Evolutionary conservation across 1,140 invertebrate genomes (phyloP), one percentile per base, ranked within the genome.

Genomic region (Polyergus mexicanus): DNA sequence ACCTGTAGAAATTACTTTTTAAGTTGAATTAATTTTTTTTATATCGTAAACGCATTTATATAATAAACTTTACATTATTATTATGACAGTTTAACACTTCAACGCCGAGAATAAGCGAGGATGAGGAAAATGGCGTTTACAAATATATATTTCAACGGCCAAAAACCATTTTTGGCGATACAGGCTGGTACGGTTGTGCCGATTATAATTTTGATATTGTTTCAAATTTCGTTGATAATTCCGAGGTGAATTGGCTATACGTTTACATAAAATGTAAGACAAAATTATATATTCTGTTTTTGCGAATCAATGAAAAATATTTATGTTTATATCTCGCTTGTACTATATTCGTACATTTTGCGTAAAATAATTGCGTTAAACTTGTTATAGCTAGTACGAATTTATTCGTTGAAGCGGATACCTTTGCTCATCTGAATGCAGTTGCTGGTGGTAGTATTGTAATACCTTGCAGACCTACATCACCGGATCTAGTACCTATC

Each of bases 401-500:
- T 89, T 93, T 96, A 71, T 95, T 97, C 86, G 96, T 95, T 7
- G 93, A 95, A 35, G 93, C 92, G 76, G 93, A 90, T 32, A 85
- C 8, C 56, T 91, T 92, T 28, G 86, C 95, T 19, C 90, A 86
- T 22, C 11, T 96, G 28, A 88, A 88, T 56, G 94, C 93, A 3
- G 91, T 91, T 51, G 93, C 94, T 72, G 95, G 95, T 83, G 92
- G 91, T 47, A 93, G 95, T 65, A 93, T 95, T 16, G 89, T 96
- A 19, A 95, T 97, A 88, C 97, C 97, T 86, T 98, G 97, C 95
- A 96, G 96, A 89, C 97, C 97, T 66, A 96, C 97, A 44, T 96
- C 96, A 58, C 97, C 97, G 13, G 92, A 93, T 11, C 22, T 63
- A 38, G 86, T 91, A 90, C 89, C 85, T 6, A 44, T 87, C 85